Evolutionary conservation across 2,797 vertebrate genomes (phyloP).

Genomic region (Lemur catta): DNA sequence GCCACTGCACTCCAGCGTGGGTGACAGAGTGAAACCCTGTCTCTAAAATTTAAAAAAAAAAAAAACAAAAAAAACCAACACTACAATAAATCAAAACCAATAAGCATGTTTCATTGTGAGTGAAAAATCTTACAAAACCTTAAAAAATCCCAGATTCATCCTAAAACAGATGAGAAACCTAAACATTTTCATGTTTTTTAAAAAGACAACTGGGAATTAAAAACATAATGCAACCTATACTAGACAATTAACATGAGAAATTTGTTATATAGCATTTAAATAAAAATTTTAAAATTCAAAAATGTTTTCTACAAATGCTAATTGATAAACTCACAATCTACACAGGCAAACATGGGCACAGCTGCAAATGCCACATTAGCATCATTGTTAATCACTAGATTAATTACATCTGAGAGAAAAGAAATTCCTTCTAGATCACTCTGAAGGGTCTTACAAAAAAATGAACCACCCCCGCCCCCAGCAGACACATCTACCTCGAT

Average conservation of each 20-base stretch:
- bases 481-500: too few relatives aligned
- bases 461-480: too few relatives aligned
- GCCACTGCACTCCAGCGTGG: too few relatives aligned
- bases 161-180: slow-evolving; percentile 12
- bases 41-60: background rate
- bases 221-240: background rate
- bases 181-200: background rate
- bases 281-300: background rate
- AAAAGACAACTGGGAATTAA: background rate
- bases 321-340: background rate
- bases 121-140: slow-evolving; percentile 28
- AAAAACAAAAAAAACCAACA: background rate
- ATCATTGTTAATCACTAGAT: slow-evolving; percentile 38
- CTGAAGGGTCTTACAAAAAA: too few relatives aligned
- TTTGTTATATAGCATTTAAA: background rate
- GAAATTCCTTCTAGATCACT: too few relatives aligned
- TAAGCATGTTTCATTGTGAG: background rate
- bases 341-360: background rate
- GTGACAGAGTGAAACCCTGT: too few relatives aligned
- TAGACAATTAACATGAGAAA: background rate
- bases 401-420: slow-evolving; percentile 6
- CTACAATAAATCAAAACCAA: slow-evolving; percentile 36
- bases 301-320: slow-evolving; percentile 34
- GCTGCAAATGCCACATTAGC: background rate
- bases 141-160: slow-evolving; percentile 3